phyloP scores from a whole-genome alignment of 2,113 vertebrate genomes.

The Pithys albifrons region DNA sequence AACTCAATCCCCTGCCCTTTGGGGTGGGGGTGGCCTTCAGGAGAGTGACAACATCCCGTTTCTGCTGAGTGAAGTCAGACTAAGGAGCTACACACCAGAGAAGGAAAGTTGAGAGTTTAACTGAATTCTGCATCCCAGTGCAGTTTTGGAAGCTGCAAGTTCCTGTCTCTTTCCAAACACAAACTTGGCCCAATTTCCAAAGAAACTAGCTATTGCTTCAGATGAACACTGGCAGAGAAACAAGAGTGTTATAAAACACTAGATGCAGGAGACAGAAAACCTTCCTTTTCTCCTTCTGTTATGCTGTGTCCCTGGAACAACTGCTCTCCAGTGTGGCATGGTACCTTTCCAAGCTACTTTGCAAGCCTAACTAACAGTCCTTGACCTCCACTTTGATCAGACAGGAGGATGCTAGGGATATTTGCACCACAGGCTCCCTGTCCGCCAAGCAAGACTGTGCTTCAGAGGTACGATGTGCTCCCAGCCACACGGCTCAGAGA shows the following conservation, averaged over 20 bases:
- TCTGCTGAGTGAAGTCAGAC: neutral
- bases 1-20: accelerated
- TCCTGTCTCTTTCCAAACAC: neutral
- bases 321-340: neutral
- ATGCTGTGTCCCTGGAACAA: neutral
- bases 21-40: neutral
- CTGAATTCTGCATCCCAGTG: neutral
- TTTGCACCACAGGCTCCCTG: neutral
- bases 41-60: accelerated
- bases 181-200: conserved; percentile 10
- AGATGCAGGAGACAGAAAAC: neutral
- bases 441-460: neutral
- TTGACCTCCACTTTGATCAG: neutral
- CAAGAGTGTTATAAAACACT: conserved; percentile 19
- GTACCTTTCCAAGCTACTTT: neutral
- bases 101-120: neutral
- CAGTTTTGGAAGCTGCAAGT: neutral
- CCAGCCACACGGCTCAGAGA: accelerated
- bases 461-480: neutral
- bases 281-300: neutral
- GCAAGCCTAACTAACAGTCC: neutral
- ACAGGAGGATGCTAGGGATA: neutral
- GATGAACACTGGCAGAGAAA: conserved; percentile 15
- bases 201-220: conserved; percentile 19
- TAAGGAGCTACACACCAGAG: neutral